Evolutionary conservation across 1,140 invertebrate species (phyloP).

Genomic region (Leptinotarsa texana): DNA sequence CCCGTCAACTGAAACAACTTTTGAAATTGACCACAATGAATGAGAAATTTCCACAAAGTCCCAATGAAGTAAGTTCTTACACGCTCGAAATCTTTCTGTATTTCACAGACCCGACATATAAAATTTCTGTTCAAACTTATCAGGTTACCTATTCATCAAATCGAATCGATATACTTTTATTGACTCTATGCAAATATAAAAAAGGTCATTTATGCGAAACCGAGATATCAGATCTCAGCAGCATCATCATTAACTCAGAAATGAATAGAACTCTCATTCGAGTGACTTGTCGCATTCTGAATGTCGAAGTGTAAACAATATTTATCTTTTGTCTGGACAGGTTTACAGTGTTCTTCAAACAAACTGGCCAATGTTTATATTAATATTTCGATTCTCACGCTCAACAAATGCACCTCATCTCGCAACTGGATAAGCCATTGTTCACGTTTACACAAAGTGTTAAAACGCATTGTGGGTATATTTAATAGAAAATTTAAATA

Average conservation of each 20-base stretch:
- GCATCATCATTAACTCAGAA: slow-evolving; percentile 3
- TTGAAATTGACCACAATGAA: too few relatives aligned
- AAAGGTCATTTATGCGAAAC: too few relatives aligned
- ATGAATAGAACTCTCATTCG: slow-evolving; percentile 11
- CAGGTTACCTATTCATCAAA: too few relatives aligned
- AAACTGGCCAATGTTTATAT: slow-evolving; percentile 48
- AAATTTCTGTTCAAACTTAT: too few relatives aligned
- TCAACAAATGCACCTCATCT: slow-evolving; percentile 39
- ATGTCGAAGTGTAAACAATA: slow-evolving; percentile 25
- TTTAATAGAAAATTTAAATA: slow-evolving; percentile 7
- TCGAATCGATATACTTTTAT: too few relatives aligned
- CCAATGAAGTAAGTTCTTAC: too few relatives aligned
- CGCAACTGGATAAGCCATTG: slow-evolving; percentile 10
- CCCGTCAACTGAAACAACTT: too few relatives aligned
- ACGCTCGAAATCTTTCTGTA: too few relatives aligned
- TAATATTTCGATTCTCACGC: slow-evolving; percentile 48
- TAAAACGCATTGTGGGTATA: slow-evolving; percentile 2
- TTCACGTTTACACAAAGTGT: slow-evolving; percentile 5
- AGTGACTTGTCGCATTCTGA: neutral
- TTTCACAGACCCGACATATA: too few relatives aligned
- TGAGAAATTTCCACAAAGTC: too few relatives aligned
- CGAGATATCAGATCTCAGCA: too few relatives aligned
- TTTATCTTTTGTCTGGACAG: slow-evolving; percentile 50
- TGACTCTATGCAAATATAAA: too few relatives aligned
- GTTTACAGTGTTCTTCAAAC: slow-evolving; percentile 49